A percentile compares a stretch with the other conserved stretches of the same genome.
These are phyloP conservation scores for Cantharis lateralis DNA, from an alignment of 2,888 invertebrate species.

Conservation along the genomic window DNA sequence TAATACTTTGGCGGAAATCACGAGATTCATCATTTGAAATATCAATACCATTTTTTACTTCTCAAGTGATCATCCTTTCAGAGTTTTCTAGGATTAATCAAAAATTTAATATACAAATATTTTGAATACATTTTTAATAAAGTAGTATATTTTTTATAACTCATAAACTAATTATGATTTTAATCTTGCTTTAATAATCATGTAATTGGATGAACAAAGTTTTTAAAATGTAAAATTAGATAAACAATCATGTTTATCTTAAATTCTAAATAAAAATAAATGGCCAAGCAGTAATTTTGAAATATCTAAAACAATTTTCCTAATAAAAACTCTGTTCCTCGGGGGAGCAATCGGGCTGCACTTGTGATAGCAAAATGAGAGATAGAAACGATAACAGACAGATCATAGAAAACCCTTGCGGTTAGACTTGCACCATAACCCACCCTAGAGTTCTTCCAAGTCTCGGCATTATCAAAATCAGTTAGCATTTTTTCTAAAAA, in stretches of 20 bases:
- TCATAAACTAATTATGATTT: not conserved
- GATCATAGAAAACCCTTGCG: constrained; percentile 40
- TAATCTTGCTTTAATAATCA: not conserved
- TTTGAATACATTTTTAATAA: not conserved
- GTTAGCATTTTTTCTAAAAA: constrained; percentile 25
- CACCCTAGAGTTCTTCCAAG: constrained; percentile 36
- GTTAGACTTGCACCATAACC: constrained; percentile 41
- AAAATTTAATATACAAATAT: not conserved
- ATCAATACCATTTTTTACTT: not conserved
- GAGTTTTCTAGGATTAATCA: not conserved
- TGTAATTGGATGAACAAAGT: not conserved
- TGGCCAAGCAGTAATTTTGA: constrained; percentile 41
- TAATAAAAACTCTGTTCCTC: constrained; percentile 41
- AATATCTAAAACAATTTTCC: constrained; percentile 40
- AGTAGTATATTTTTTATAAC: not conserved
- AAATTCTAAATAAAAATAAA: not conserved
- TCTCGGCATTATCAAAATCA: constrained; percentile 17
- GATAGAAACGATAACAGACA: constrained; percentile 45
- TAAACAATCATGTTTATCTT: not conserved
- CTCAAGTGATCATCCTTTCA: not conserved
- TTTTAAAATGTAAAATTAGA: not conserved
- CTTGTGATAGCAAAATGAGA: constrained; percentile 46
- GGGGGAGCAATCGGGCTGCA: constrained; percentile 37
- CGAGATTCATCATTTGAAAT: not conserved
- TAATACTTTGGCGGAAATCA: not conserved